These are phyloP conservation scores for Drosophila jambulina DNA, from an alignment of 1,140 invertebrate genomes.

Conservation along the genomic window DNA sequence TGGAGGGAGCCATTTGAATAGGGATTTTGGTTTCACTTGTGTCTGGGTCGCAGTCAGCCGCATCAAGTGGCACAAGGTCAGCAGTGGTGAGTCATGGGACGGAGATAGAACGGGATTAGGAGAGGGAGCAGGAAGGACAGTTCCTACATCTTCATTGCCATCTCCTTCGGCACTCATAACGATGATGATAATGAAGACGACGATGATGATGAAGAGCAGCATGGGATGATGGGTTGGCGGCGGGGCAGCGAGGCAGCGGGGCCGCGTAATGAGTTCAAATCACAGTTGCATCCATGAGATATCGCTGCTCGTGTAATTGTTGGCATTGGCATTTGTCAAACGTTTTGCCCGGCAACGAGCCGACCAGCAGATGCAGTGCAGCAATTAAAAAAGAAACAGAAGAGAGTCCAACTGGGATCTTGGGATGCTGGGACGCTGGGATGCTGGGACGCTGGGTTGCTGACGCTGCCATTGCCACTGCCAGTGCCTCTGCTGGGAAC, in stretches of 20 bases:
- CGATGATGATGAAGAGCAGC: slow-evolving; percentile 15
- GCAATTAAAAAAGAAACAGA: slow-evolving; percentile 69
- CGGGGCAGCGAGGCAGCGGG: slow-evolving; percentile 34
- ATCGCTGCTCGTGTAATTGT: slow-evolving; percentile 76
- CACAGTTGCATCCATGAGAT: slow-evolving; percentile 56
- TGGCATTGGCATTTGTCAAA: slow-evolving; percentile 81
- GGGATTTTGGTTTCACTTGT: slow-evolving; percentile 82
- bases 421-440: slow-evolving; percentile 34
- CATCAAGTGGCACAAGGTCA: slow-evolving; percentile 80
- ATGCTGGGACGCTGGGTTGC: slow-evolving; percentile 27
- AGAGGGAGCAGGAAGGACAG: slow-evolving; percentile 1
- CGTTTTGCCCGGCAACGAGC: slow-evolving; percentile 59
- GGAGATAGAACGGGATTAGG: slow-evolving; percentile 27
- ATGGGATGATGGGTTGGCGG: slow-evolving; percentile 32
- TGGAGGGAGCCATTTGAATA: slow-evolving; percentile 73
- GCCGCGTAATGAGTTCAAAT: slow-evolving; percentile 77
- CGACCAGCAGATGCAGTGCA: slow-evolving; percentile 70
- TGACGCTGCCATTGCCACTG: slow-evolving; percentile 2
- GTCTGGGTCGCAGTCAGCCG: slow-evolving; percentile 66
- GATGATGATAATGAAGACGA: slow-evolving; percentile 31
- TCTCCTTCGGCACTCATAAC: slow-evolving; percentile 31
- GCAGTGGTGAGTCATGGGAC: slow-evolving; percentile 42
- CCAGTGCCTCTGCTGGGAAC: slow-evolving; percentile 33
- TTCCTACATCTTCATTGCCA: slow-evolving; percentile 28
- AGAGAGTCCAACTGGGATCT: slow-evolving; percentile 47